Evolutionary conservation across 2,888 invertebrate species (phyloP), one percentile per base, ranked within the genome.

Genomic region (Drosophila histrio): DNA sequence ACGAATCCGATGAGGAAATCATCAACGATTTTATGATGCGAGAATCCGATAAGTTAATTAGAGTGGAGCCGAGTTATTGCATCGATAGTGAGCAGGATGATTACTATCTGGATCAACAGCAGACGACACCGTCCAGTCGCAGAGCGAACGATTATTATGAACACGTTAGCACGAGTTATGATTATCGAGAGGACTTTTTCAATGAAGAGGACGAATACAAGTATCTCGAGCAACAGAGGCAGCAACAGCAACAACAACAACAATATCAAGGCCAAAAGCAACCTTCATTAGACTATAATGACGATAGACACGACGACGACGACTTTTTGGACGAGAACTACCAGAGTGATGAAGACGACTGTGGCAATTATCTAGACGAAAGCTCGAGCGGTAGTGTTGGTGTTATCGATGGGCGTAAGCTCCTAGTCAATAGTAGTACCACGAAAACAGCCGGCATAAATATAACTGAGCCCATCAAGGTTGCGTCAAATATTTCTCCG

Each of bases 141-240:
- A 39, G 15, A 65, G 24, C 70, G 46, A 89, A 86, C 63, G 83
- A 83, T 87, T 91, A 89, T 89, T 91, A 90, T 89, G 87, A 89
- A 65, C 80, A 87, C 38, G 72, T 73, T 54, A 83, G 69, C 61
- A 78, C 83, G 71, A 85, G 89, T 77, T 92, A 92, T 87, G 89
- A 91, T 79, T 91, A 91, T 89, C 90, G 89, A 34, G 90, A 91
- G 66, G 92, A 92, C 81, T 92, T 89, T 73, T 92, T 92, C 66
- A 91, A 91, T 61, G 92, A 92, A 72, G 92, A 92, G 72, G 92
- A 92, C 72, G 92, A 92, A 74, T 91, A 90, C 58, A 91, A 91
- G 56, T 92, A 91, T 70, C 82, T 91, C 19, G 91, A 91, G 60
- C 91, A 90, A 43, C 91, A 91, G 58, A 71, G 84, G 38, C 79